These are phyloP conservation scores for Acleris emargana DNA, from an alignment of 2,888 invertebrate genomes.

Conservation along the genomic window DNA sequence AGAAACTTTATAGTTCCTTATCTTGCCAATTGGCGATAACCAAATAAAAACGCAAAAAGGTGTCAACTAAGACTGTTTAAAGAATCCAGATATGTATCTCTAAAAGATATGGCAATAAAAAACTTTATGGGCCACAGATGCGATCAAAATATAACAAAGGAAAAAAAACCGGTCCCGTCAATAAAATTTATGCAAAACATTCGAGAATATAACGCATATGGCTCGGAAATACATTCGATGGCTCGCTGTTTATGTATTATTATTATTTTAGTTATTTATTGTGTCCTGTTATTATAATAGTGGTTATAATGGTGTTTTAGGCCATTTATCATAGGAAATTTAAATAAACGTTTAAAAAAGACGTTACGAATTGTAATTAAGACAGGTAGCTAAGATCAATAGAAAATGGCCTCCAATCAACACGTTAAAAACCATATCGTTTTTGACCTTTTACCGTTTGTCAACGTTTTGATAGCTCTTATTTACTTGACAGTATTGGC, in stretches of 20 bases:
- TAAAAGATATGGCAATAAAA: conserved; percentile 26
- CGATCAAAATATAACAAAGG: conserved; percentile 35
- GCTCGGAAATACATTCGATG: conserved; percentile 19
- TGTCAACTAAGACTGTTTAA: conserved; percentile 17
- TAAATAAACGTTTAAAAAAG: conserved; percentile 10
- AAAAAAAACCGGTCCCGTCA: conserved; percentile 28
- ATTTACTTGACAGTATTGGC: too few relatives aligned
- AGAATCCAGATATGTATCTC: conserved; percentile 13
- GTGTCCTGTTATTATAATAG: conserved; percentile 1
- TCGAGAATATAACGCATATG: conserved; percentile 9
- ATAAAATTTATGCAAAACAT: conserved; percentile 37
- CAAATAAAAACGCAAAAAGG: conserved; percentile 21
- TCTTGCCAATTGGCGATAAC: not conserved
- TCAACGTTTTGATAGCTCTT: too few relatives aligned
- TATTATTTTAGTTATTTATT: conserved; percentile 17
- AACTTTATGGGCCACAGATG: conserved; percentile 27
- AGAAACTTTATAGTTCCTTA: not conserved
- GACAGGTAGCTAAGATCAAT: conserved; percentile 5
- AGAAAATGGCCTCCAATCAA: too few relatives aligned
- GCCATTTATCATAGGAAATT: conserved; percentile 6
- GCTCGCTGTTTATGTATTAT: conserved; percentile 2
- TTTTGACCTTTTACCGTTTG: too few relatives aligned
- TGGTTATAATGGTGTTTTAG: conserved; percentile 4
- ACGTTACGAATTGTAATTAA: not conserved
- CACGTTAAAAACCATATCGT: too few relatives aligned